Conservation (phyloP, 2,797 vertebrate genomes). For the Galaxias olidus region DNA sequence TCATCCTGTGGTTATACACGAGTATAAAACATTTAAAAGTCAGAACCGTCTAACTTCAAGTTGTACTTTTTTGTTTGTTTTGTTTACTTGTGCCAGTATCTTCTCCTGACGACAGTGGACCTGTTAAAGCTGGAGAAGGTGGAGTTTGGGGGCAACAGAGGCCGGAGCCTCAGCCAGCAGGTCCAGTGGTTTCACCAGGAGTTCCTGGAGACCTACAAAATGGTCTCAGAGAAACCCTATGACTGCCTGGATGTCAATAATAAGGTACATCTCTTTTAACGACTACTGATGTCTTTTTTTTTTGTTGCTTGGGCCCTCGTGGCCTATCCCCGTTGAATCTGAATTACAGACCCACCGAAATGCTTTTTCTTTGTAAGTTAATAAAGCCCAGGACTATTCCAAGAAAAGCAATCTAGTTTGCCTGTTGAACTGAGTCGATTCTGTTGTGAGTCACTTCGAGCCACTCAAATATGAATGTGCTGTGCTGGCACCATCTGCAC, state of each 20-base stretch:
- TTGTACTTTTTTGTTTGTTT: too few relatives aligned
- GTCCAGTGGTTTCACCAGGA: constrained; percentile 78
- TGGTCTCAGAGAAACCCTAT: constrained; percentile 76
- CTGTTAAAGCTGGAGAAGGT: constrained; percentile 88
- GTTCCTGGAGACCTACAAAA: constrained; percentile 78
- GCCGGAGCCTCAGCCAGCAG: constrained; percentile 81
- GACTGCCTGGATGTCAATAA: constrained; percentile 82
- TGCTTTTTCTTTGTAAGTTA: constrained; percentile 17
- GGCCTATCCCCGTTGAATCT: too few relatives aligned
- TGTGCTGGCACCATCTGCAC: constrained; percentile 14
- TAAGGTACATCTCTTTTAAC: constrained; percentile 59
- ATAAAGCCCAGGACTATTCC: constrained; percentile 37
- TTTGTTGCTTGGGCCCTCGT: too few relatives aligned
- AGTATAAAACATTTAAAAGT: too few relatives aligned
- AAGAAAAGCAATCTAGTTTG: constrained; percentile 53
- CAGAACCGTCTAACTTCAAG: too few relatives aligned
- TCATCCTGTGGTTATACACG: too few relatives aligned
- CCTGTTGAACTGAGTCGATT: constrained; percentile 35
- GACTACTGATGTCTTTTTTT: too few relatives aligned
- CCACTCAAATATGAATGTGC: constrained; percentile 46
- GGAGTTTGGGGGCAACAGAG: constrained; percentile 85
- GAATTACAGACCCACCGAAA: constrained; percentile 37
- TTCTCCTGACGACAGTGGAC: constrained; percentile 81
- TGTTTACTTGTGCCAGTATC: constrained; percentile 45
- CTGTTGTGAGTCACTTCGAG: constrained; percentile 28